These are phyloP conservation scores for Amorpha juglandis DNA, from an alignment of 2,888 invertebrate genomes.

Conservation along the genomic window DNA sequence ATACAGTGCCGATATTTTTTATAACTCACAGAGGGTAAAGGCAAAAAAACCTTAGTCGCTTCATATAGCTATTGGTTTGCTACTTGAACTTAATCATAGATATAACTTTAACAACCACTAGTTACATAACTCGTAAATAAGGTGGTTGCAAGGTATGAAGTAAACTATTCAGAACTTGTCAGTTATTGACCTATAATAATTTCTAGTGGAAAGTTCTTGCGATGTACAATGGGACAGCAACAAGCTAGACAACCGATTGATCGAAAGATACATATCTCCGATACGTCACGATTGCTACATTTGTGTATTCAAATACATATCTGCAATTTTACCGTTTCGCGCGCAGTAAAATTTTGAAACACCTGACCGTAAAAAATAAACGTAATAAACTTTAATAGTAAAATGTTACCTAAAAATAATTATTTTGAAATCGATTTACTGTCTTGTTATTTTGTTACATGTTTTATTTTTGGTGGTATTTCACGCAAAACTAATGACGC, in stretches of 20 bases:
- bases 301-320: conserved; percentile 30
- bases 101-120: background rate
- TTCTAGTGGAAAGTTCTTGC: conserved; percentile 29
- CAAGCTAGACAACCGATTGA: conserved; percentile 27
- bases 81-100: too few relatives aligned
- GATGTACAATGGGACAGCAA: conserved; percentile 26
- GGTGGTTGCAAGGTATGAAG: background rate
- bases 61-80: too few relatives aligned
- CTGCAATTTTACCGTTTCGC: conserved; percentile 16
- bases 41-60: too few relatives aligned
- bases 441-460: background rate
- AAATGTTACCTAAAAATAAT: conserved; percentile 1
- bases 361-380: conserved; percentile 1
- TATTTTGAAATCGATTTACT: background rate
- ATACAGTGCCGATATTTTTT: too few relatives aligned
- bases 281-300: conserved; percentile 39
- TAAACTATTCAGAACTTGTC: conserved; percentile 2
- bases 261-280: conserved; percentile 35
- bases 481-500: background rate
- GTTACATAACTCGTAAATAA: background rate
- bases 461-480: background rate
- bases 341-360: conserved; percentile 15
- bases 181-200: conserved; percentile 23
- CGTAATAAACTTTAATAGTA: conserved; percentile 13
- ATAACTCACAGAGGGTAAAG: too few relatives aligned